Evolutionary conservation across 2,113 vertebrate species (phyloP).

Genomic region (Daphoenositta chrysoptera): DNA sequence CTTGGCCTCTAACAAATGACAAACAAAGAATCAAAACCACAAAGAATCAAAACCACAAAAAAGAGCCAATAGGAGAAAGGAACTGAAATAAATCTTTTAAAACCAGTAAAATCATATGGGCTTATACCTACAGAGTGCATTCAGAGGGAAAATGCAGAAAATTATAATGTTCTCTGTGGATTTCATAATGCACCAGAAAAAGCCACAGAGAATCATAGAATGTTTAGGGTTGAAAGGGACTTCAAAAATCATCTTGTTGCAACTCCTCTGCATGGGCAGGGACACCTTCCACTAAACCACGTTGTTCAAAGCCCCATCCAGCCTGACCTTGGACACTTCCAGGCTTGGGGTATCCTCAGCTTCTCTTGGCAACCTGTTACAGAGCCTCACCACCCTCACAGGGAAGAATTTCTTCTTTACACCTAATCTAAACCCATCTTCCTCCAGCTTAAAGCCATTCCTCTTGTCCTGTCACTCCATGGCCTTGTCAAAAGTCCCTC

Average conservation of each 20-base stretch:
- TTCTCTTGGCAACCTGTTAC: neutral
- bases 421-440: neutral
- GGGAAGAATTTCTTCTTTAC: neutral
- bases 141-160: neutral
- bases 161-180: neutral
- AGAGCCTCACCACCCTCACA: neutral
- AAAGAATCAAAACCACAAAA: neutral
- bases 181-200: neutral
- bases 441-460: neutral
- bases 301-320: neutral
- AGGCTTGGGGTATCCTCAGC: neutral
- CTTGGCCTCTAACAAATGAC: neutral
- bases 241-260: neutral
- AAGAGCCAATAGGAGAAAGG: neutral
- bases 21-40: neutral
- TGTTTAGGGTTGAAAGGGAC: rapidly evolving
- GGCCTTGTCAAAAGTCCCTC: neutral
- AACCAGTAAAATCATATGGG: neutral
- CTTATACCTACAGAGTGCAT: neutral
- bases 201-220: neutral
- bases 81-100: neutral
- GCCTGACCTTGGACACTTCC: neutral
- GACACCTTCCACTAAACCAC: neutral
- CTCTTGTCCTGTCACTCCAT: neutral
- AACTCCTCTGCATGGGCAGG: neutral